These are phyloP conservation scores for Setophaga kirtlandii DNA, from an alignment of 2,113 vertebrate genomes.

Conservation along the genomic window DNA sequence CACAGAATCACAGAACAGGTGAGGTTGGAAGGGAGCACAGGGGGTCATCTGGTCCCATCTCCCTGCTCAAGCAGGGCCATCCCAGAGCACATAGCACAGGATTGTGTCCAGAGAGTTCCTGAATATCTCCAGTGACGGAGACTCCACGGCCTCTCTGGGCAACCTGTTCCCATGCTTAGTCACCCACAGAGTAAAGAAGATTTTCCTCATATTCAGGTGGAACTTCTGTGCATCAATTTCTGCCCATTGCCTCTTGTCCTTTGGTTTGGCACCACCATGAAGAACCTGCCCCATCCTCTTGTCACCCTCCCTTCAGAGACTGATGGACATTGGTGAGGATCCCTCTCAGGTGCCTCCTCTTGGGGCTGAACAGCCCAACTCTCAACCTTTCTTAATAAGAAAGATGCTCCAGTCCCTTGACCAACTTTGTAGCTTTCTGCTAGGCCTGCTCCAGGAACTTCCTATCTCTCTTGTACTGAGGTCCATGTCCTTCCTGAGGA, in stretches of 20 bases:
- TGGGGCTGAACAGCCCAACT: neutral
- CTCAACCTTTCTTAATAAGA: neutral
- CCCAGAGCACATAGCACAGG: neutral
- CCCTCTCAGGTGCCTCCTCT: neutral
- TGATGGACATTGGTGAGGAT: rapidly evolving
- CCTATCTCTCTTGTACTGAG: neutral
- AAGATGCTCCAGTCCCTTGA: neutral
- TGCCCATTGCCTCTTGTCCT: neutral
- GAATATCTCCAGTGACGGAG: neutral
- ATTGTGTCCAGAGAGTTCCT: rapidly evolving
- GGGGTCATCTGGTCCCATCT: neutral
- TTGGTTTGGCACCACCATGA: rapidly evolving
- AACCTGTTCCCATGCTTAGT: neutral
- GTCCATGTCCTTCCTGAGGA: neutral
- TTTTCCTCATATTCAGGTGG: neutral
- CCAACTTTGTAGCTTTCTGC: neutral
- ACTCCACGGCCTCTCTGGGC: neutral
- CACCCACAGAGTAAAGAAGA: neutral
- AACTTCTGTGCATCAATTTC: neutral
- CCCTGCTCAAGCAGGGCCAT: neutral
- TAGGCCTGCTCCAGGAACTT: neutral
- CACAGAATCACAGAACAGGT: neutral
- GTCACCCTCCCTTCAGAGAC: neutral
- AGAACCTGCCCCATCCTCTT: neutral
- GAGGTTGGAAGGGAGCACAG: neutral